These are phyloP conservation scores for Neodiprion lecontei DNA, from an alignment of 1,140 invertebrate species.

Conservation along the genomic window DNA sequence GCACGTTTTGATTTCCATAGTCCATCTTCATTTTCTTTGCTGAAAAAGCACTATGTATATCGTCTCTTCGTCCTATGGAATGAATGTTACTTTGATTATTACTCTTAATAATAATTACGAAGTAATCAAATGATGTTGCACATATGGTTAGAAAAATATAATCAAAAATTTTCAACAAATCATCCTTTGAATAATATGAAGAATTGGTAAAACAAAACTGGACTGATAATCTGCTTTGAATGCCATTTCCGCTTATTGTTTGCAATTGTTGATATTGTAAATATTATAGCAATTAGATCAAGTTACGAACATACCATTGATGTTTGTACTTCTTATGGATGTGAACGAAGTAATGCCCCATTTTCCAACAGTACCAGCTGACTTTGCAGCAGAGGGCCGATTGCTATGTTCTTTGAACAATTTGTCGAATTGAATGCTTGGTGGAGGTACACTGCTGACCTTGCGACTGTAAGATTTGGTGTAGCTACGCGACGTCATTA, in stretches of 20 bases:
- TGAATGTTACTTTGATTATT: background rate
- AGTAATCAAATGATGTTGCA: too few relatives aligned
- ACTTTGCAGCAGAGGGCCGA: constrained; percentile 84
- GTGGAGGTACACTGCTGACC: constrained; percentile 58
- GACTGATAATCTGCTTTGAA: too few relatives aligned
- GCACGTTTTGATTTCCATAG: constrained; percentile 55
- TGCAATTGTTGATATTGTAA: too few relatives aligned
- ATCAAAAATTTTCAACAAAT: too few relatives aligned
- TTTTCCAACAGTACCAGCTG: constrained; percentile 87
- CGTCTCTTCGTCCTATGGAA: constrained; percentile 49
- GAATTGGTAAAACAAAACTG: too few relatives aligned
- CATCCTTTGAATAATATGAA: too few relatives aligned
- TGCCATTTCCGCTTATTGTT: too few relatives aligned
- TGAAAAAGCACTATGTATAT: constrained; percentile 42
- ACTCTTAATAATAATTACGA: too few relatives aligned
- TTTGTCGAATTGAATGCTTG: constrained; percentile 77
- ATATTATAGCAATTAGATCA: too few relatives aligned
- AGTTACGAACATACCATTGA: constrained; percentile 66
- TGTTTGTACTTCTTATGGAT: constrained; percentile 78
- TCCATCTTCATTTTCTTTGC: constrained; percentile 54
- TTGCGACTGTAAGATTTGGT: constrained; percentile 66
- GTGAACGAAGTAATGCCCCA: constrained; percentile 95
- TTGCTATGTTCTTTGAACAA: constrained; percentile 87
- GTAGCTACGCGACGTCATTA: constrained; percentile 66
- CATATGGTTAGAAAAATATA: too few relatives aligned